phyloP scores from a whole-genome alignment of 2,797 vertebrate species.

The Nannoperca obscura region DNA sequence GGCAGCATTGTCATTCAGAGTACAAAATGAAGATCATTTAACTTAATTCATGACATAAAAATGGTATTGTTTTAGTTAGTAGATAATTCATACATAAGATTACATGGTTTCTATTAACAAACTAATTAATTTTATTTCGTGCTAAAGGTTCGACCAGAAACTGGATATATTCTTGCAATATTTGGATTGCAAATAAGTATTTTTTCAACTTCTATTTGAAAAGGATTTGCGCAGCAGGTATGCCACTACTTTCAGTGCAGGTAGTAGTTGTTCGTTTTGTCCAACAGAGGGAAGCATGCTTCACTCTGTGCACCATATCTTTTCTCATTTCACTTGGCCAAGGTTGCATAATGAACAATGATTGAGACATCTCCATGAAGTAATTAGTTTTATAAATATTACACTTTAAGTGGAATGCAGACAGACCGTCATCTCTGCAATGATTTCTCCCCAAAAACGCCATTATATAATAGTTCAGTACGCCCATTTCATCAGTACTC shows the following conservation, averaged over 20 bases:
- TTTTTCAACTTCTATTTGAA: not conserved
- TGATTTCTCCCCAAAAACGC: not conserved
- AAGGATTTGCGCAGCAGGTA: not conserved
- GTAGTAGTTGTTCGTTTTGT: slow-evolving; percentile 36
- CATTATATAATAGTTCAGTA: slow-evolving; percentile 14
- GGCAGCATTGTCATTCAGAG: not conserved
- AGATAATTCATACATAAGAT: not conserved
- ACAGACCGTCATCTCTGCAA: not conserved
- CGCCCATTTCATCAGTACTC: not conserved
- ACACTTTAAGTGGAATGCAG: not conserved
- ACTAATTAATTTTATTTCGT: too few relatives aligned
- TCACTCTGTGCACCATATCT: not conserved
- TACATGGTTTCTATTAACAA: not conserved
- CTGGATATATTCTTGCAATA: too few relatives aligned
- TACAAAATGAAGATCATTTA: not conserved
- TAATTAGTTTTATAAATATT: slow-evolving; percentile 8
- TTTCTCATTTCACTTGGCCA: slow-evolving; percentile 21
- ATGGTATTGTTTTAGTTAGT: not conserved
- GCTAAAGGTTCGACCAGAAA: too few relatives aligned
- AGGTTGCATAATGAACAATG: slow-evolving; percentile 23
- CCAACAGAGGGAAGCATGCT: slow-evolving; percentile 73
- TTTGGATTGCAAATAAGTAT: not conserved
- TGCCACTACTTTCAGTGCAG: not conserved
- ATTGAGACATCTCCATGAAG: slow-evolving; percentile 8
- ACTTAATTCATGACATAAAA: not conserved